These are phyloP conservation scores for Teinopalpus imperialis DNA, from an alignment of 2,888 invertebrate genomes.

Conservation along the genomic window DNA sequence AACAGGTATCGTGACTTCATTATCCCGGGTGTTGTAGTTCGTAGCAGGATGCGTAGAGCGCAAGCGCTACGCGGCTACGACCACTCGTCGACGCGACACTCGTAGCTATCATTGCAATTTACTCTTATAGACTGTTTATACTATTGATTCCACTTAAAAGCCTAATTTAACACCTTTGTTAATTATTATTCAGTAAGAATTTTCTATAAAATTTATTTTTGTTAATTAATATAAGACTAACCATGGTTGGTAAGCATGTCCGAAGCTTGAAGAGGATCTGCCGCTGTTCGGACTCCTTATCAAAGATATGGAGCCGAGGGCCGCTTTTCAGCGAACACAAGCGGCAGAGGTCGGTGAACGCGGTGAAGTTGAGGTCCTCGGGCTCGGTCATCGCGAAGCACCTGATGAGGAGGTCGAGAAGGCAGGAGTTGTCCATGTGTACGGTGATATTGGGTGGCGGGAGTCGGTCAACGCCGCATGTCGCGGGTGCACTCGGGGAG, in stretches of 20 bases:
- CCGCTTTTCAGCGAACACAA: slow-evolving; percentile 87
- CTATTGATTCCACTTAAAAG: slow-evolving; percentile 15
- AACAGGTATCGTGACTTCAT: slow-evolving; percentile 43
- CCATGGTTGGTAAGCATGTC: slow-evolving; percentile 86
- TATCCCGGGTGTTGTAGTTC: slow-evolving; percentile 43
- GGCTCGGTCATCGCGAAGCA: slow-evolving; percentile 84
- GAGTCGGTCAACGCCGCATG: slow-evolving; percentile 73
- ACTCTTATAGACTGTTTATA: slow-evolving; percentile 19
- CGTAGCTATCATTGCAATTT: slow-evolving; percentile 29
- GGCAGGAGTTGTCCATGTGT: slow-evolving; percentile 83
- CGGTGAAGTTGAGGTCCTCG: slow-evolving; percentile 86
- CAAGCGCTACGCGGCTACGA: slow-evolving; percentile 64
- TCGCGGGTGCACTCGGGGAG: slow-evolving; percentile 72
- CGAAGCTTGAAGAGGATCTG: slow-evolving; percentile 87
- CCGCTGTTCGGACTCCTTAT: slow-evolving; percentile 87
- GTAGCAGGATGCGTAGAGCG: slow-evolving; percentile 75
- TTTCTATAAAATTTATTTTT: background rate
- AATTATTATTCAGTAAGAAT: too few species aligned
- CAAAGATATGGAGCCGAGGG: slow-evolving; percentile 86
- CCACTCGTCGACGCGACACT: slow-evolving; percentile 34
- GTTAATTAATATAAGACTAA: slow-evolving; percentile 62
- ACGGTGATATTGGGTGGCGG: slow-evolving; percentile 75
- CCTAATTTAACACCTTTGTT: slow-evolving; percentile 8
- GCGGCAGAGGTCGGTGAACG: slow-evolving; percentile 86
- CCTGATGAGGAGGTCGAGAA: slow-evolving; percentile 82